Percentiles rank a stretch among this genome's conserved stretches.
phyloP scores from a whole-genome alignment of 1,140 invertebrate genomes.

The Conus ventricosus region DNA sequence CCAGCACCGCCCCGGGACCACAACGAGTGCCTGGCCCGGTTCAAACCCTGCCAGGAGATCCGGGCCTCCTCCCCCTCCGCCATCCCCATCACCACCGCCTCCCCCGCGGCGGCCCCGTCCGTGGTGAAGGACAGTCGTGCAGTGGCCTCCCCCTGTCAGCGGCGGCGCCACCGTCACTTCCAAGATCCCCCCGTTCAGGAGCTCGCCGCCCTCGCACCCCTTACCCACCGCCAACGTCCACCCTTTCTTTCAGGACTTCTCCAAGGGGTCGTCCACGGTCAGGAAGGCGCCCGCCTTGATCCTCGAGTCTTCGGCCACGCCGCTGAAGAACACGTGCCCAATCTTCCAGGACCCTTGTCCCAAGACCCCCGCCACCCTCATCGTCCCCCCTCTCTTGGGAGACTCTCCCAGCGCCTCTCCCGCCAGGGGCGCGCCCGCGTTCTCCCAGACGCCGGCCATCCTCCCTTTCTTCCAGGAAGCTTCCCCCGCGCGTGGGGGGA shows the following conservation, averaged over 20 bases:
- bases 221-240: not conserved
- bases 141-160: not conserved
- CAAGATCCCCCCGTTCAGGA: not conserved
- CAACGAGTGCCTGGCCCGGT: slow-evolving; percentile 18
- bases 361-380: not conserved
- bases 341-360: not conserved
- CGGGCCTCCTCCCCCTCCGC: slow-evolving; percentile 6
- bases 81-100: not conserved
- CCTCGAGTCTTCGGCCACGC: not conserved
- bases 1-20: not conserved
- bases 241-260: not conserved
- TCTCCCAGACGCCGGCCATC: not conserved
- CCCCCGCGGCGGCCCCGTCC: not conserved
- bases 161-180: not conserved
- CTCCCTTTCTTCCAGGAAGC: not conserved
- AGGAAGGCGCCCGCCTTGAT: not conserved
- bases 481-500: not conserved
- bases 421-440: not conserved
- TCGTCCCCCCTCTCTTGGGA: not conserved
- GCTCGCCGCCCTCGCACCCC: not conserved
- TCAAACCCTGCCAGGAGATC: slow-evolving; percentile 23
- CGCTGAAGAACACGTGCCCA: not conserved
- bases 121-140: not conserved
- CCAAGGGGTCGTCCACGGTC: not conserved
- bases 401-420: not conserved